These are phyloP conservation scores for Proales similis DNA, from an alignment of 1,140 invertebrate species.

Conservation along the genomic window DNA sequence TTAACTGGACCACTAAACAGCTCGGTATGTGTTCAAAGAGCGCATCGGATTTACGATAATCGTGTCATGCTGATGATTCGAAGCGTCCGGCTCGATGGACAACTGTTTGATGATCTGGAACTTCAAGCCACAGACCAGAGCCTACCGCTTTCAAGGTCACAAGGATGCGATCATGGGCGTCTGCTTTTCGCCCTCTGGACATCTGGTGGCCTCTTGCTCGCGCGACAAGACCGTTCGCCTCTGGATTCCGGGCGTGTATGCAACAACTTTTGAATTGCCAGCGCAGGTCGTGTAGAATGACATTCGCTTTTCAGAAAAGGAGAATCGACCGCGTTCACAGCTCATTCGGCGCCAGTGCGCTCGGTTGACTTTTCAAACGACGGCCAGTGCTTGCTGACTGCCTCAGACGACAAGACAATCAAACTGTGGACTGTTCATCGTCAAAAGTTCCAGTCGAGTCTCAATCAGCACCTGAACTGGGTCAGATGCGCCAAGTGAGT, in stretches of 20 bases:
- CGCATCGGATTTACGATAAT: neutral
- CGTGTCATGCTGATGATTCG: conserved; percentile 6
- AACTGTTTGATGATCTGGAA: conserved; percentile 73
- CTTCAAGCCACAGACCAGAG: conserved; percentile 56
- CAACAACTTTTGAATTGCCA: too few species aligned
- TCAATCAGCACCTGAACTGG: conserved; percentile 77
- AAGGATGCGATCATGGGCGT: conserved; percentile 59
- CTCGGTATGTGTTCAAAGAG: conserved; percentile 53
- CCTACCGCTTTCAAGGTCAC: conserved; percentile 54
- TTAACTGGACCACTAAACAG: conserved; percentile 66
- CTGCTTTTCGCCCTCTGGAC: conserved; percentile 69
- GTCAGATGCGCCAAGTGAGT: conserved; percentile 66
- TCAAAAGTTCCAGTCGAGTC: conserved; percentile 69
- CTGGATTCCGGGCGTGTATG: conserved; percentile 73
- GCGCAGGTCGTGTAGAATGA: neutral
- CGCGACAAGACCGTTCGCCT: conserved; percentile 71
- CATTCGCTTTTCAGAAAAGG: conserved; percentile 46
- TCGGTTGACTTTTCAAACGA: conserved; percentile 71
- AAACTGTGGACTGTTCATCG: conserved; percentile 60
- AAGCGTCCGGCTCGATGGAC: conserved; percentile 67
- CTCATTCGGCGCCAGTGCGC: conserved; percentile 68
- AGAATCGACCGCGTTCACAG: conserved; percentile 65
- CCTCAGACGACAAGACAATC: conserved; percentile 78
- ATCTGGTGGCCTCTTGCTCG: conserved; percentile 71
- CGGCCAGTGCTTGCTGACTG: conserved; percentile 65